phyloP scores from a whole-genome alignment of 2,888 invertebrate species.

The Perizoma affinitatum region DNA sequence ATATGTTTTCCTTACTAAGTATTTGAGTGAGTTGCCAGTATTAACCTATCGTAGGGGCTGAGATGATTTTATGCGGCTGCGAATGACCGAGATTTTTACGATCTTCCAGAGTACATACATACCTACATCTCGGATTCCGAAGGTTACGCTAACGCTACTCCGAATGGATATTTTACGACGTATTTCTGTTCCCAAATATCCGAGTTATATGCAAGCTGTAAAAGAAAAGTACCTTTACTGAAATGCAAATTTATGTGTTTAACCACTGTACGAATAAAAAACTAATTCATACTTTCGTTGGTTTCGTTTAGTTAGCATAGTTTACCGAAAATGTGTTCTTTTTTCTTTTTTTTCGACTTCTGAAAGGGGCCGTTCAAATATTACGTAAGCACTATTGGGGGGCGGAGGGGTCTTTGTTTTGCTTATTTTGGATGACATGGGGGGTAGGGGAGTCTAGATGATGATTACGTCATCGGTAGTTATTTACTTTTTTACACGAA shows the following conservation, averaged over 20 bases:
- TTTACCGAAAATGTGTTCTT: too few relatives aligned
- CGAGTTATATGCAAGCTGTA: slow-evolving; percentile 30
- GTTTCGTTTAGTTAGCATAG: too few relatives aligned
- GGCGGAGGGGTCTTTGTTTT: too few relatives aligned
- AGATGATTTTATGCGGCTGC: slow-evolving; percentile 1
- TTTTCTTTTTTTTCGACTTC: too few relatives aligned
- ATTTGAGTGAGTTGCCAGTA: neutral
- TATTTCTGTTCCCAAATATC: slow-evolving; percentile 32
- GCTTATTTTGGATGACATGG: too few relatives aligned
- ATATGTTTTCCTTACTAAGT: neutral
- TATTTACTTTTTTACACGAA: too few relatives aligned
- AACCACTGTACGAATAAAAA: slow-evolving; percentile 7
- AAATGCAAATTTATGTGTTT: slow-evolving; percentile 11
- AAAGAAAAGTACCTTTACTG: slow-evolving; percentile 14
- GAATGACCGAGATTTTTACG: slow-evolving; percentile 19
- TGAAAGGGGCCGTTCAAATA: too few relatives aligned
- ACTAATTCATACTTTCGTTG: neutral
- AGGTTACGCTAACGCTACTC: slow-evolving; percentile 23
- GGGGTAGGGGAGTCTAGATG: too few relatives aligned
- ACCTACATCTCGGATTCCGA: slow-evolving; percentile 17
- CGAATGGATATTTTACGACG: slow-evolving; percentile 32
- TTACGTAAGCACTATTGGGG: too few relatives aligned
- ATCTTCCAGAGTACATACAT: slow-evolving; percentile 10
- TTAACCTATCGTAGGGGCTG: neutral
- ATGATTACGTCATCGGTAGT: too few relatives aligned